phyloP scores from a whole-genome alignment of 2,888 invertebrate species.

The Stenchaetothrips biformis region DNA sequence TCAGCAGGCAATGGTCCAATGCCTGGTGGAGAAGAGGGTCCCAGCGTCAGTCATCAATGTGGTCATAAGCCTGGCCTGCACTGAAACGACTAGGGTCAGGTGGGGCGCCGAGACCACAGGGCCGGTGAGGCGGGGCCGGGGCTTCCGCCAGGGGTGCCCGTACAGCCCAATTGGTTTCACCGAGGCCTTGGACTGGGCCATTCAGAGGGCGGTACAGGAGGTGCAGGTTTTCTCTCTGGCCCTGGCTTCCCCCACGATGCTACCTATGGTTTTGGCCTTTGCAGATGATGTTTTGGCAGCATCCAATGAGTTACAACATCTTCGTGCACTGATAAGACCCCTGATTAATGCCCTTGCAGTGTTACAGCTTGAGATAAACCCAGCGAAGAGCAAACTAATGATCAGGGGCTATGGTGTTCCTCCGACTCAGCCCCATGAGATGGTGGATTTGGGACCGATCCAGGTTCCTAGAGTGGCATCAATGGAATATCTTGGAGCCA shows the following conservation, averaged over 20 bases:
- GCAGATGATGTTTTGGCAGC: too few relatives aligned
- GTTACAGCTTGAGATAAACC: too few relatives aligned
- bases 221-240: too few relatives aligned
- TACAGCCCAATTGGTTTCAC: neutral
- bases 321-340: too few relatives aligned
- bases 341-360: too few relatives aligned
- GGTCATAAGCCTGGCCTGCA: neutral
- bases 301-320: too few relatives aligned
- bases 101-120: neutral
- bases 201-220: too few relatives aligned
- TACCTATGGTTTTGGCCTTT: too few relatives aligned
- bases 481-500: neutral
- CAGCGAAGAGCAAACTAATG: too few relatives aligned
- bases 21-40: neutral
- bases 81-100: neutral
- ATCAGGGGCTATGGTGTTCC: too few relatives aligned
- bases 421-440: rapidly evolving
- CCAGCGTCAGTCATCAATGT: neutral
- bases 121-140: neutral
- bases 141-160: neutral
- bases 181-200: neutral
- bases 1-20: neutral
- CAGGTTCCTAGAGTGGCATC: rapidly evolving
- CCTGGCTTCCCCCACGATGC: too few relatives aligned
- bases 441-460: neutral